A percentile compares a stretch with the other conserved stretches of the same genome.
Evolutionary conservation across 2,888 invertebrate species (phyloP).

Genomic region (Tenthredo amoena): DNA sequence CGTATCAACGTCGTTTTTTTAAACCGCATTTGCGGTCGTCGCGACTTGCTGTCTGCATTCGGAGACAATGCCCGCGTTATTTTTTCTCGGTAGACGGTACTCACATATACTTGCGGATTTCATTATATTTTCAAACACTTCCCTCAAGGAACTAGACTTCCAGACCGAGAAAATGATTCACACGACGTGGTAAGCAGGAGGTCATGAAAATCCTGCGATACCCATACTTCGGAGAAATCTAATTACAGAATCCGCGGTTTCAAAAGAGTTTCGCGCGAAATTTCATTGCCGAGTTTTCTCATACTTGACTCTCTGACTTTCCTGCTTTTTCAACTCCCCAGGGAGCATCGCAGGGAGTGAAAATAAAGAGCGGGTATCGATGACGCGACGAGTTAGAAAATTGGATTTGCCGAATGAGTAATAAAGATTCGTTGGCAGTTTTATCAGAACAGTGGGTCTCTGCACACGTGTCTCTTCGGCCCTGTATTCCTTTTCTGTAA

Average conservation of each 20-base stretch:
- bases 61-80: not conserved
- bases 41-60: not conserved
- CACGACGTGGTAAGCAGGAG: not conserved
- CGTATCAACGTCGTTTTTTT: not conserved
- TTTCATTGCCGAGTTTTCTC: not conserved
- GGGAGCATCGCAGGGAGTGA: not conserved
- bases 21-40: not conserved
- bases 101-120: not conserved
- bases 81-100: not conserved
- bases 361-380: not conserved
- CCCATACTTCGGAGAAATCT: not conserved
- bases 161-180: not conserved
- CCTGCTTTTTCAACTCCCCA: not conserved
- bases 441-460: not conserved
- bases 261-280: not conserved
- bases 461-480: not conserved
- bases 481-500: not conserved
- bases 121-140: not conserved
- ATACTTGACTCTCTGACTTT: not conserved
- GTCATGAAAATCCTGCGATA: not conserved
- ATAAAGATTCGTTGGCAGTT: not conserved
- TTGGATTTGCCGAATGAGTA: not conserved
- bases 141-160: not conserved
- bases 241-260: not conserved
- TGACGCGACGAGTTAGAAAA: conserved; percentile 33